These are phyloP conservation scores for Apoda limacodes DNA, from an alignment of 2,888 invertebrate genomes.

Conservation along the genomic window DNA sequence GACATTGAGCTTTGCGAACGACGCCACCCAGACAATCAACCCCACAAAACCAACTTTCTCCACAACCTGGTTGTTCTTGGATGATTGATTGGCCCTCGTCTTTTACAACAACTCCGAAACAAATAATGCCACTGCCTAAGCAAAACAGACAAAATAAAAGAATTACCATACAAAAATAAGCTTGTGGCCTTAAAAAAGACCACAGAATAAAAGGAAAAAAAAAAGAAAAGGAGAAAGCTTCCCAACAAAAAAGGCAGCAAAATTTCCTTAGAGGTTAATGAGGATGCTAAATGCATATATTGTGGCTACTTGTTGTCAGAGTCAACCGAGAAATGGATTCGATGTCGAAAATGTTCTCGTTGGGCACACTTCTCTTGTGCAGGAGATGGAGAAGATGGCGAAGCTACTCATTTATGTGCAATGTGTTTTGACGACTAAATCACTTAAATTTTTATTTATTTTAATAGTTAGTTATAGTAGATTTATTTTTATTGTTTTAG, in stretches of 20 bases:
- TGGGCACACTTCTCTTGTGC: not conserved
- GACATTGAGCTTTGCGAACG: too few species aligned
- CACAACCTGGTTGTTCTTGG: too few species aligned
- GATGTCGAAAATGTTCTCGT: constrained; percentile 2
- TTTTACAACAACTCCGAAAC: not conserved
- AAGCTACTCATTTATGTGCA: too few species aligned
- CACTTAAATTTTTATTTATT: too few species aligned
- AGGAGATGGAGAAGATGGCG: constrained; percentile 79
- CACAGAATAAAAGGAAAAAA: not conserved
- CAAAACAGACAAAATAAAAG: constrained; percentile 1
- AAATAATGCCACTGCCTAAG: constrained; percentile 1
- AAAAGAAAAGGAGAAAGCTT: constrained; percentile 1
- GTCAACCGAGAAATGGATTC: constrained; percentile 7
- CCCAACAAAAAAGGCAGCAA: not conserved
- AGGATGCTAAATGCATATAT: constrained; percentile 9
- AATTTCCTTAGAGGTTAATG: constrained; percentile 5
- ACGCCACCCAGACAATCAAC: too few species aligned
- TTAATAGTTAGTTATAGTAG: too few species aligned
- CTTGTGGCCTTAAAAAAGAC: not conserved
- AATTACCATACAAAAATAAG: not conserved
- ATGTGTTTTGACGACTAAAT: too few species aligned
- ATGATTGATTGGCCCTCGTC: too few species aligned
- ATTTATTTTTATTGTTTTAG: too few species aligned
- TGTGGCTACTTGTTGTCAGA: constrained; percentile 9
- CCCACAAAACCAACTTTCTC: too few species aligned